Percentiles rank a stretch among this genome's conserved stretches.
Conservation (phyloP, 37 sponge, comb jelly and placozoan genomes). For the Agelas oroides region DNA sequence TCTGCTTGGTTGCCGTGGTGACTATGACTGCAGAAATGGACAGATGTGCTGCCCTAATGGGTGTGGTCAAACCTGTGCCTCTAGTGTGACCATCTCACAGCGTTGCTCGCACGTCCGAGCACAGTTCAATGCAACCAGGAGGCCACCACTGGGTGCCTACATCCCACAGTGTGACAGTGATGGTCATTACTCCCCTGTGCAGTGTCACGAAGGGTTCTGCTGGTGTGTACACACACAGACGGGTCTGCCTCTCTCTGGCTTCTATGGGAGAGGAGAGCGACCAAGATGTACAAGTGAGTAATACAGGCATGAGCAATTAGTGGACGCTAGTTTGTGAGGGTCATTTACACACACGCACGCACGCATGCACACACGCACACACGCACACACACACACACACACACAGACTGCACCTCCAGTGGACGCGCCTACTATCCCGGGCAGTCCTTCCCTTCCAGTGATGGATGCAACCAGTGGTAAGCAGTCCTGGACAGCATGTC, state of each 20-base stretch:
- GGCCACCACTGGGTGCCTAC: slow-evolving; percentile 27
- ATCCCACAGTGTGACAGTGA: slow-evolving; percentile 58
- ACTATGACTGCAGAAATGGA: slow-evolving; percentile 8
- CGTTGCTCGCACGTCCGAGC: neutral
- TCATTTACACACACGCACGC: too few relatives aligned
- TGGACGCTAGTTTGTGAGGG: too few relatives aligned
- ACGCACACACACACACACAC: too few relatives aligned
- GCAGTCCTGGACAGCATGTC: too few relatives aligned
- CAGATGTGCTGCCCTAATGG: slow-evolving; percentile 55
- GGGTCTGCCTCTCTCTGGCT: slow-evolving; percentile 44
- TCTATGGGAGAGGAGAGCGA: too few relatives aligned
- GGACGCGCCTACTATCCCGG: slow-evolving; percentile 31
- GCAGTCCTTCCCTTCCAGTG: slow-evolving; percentile 27
- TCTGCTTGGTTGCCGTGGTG: neutral
- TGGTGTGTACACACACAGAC: slow-evolving; percentile 74
- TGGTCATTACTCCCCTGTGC: slow-evolving; percentile 39
- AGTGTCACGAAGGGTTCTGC: slow-evolving; percentile 65
- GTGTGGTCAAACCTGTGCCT: slow-evolving; percentile 27
- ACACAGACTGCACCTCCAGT: slow-evolving; percentile 34
- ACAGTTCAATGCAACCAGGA: neutral
- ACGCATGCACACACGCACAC: too few relatives aligned
- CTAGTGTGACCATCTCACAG: too few relatives aligned
- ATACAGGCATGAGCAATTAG: too few relatives aligned
- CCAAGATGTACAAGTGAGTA: too few relatives aligned
- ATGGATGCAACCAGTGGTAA: slow-evolving; percentile 61